Evolutionary conservation across 2,113 vertebrate genomes (phyloP).

Genomic region (Alouatta palliata): DNA sequence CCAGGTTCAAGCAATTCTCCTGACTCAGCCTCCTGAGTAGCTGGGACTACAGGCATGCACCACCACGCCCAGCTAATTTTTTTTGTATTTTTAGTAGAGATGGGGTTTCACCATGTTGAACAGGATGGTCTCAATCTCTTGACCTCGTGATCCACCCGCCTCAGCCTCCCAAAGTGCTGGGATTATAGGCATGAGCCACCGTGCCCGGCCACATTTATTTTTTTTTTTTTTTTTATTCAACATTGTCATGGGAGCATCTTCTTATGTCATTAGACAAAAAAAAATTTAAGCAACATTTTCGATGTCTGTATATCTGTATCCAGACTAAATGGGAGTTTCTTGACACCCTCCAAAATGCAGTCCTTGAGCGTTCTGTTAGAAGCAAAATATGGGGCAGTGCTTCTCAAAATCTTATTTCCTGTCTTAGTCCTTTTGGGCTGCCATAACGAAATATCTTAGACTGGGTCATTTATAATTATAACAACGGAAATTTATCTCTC

Average conservation of each 20-base stretch:
- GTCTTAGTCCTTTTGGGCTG: not conserved
- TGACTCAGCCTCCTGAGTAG: too few relatives aligned
- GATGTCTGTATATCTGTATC: not conserved
- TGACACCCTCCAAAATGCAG: not conserved
- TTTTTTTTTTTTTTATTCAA: not conserved
- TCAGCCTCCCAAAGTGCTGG: too few relatives aligned
- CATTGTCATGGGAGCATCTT: not conserved
- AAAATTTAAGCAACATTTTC: not conserved
- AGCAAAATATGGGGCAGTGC: not conserved
- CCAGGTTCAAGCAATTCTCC: too few relatives aligned
- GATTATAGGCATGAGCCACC: too few relatives aligned
- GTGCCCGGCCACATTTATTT: not conserved
- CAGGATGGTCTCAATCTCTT: too few relatives aligned
- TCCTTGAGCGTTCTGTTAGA: not conserved
- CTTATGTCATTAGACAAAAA: not conserved
- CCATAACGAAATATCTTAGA: not conserved
- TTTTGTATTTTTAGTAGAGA: too few relatives aligned
- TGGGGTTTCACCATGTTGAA: too few relatives aligned
- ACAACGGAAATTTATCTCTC: not conserved
- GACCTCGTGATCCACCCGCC: too few relatives aligned
- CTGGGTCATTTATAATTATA: not conserved
- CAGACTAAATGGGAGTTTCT: not conserved
- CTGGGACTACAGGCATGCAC: too few relatives aligned
- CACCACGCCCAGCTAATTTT: too few relatives aligned
- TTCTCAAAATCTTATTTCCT: not conserved